Evolutionary conservation across 2,888 invertebrate genomes (phyloP).

Genomic region (Erebia ligea): DNA sequence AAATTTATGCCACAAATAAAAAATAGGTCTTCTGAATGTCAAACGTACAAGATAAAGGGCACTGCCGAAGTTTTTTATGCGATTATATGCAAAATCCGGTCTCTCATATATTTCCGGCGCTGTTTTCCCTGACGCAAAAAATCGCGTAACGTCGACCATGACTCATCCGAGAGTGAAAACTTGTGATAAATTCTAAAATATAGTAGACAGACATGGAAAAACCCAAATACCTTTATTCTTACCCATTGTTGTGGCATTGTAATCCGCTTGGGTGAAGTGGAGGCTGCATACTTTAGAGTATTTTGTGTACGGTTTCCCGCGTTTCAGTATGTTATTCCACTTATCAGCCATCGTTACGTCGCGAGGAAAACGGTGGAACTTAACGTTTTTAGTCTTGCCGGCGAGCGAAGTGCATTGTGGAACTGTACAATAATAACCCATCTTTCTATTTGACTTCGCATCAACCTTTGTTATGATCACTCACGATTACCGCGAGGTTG

Average conservation of each 20-base stretch:
- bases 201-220: slow-evolving; percentile 62
- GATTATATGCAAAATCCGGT: slow-evolving; percentile 41
- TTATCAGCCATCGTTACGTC: slow-evolving; percentile 69
- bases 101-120: slow-evolving; percentile 40
- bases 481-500: slow-evolving; percentile 45
- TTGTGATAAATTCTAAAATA: slow-evolving; percentile 46
- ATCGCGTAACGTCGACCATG: slow-evolving; percentile 44
- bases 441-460: slow-evolving; percentile 50
- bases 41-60: slow-evolving; percentile 42
- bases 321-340: slow-evolving; percentile 74
- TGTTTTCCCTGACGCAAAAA: slow-evolving; percentile 35
- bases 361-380: slow-evolving; percentile 78
- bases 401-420: slow-evolving; percentile 81
- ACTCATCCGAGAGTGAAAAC: slow-evolving; percentile 55
- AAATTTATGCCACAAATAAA: slow-evolving; percentile 30
- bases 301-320: slow-evolving; percentile 78
- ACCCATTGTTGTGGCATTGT: slow-evolving; percentile 81
- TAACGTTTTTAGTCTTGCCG: slow-evolving; percentile 81
- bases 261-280: slow-evolving; percentile 75
- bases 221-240: slow-evolving; percentile 78
- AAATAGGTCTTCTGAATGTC: slow-evolving; percentile 43
- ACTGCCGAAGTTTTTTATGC: slow-evolving; percentile 38
- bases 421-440: slow-evolving; percentile 82
- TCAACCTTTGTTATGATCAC: slow-evolving; percentile 57
- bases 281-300: slow-evolving; percentile 81